phyloP scores from a whole-genome alignment of 2,888 invertebrate genomes.

The Pseudeuparius sepicola region DNA sequence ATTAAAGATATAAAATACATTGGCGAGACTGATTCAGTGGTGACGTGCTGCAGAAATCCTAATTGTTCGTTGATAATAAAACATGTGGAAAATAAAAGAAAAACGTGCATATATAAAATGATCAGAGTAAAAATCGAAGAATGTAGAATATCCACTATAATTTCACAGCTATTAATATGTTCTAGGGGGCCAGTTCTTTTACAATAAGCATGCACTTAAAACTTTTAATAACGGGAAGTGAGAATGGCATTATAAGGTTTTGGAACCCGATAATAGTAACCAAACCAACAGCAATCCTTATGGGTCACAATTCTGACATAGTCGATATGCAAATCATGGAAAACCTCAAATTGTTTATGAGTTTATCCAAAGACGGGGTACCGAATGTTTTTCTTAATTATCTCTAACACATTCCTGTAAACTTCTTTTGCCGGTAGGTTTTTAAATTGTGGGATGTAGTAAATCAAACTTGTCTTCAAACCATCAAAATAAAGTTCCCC shows the following conservation, averaged over 20 bases:
- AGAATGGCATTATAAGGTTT: slow-evolving; percentile 44
- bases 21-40: slow-evolving; percentile 40
- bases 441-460: slow-evolving; percentile 51
- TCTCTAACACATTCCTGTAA: not conserved
- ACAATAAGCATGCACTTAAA: slow-evolving; percentile 41
- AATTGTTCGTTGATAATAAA: slow-evolving; percentile 41
- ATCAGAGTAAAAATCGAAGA: too few relatives aligned
- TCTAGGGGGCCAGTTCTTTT: slow-evolving; percentile 51
- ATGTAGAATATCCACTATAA: too few relatives aligned
- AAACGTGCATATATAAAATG: slow-evolving; percentile 46
- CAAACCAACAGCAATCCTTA: slow-evolving; percentile 35
- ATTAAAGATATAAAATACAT: slow-evolving; percentile 43
- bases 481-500: slow-evolving; percentile 46
- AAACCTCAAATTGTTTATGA: slow-evolving; percentile 41
- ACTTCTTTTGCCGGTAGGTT: slow-evolving; percentile 34
- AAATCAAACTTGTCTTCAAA: slow-evolving; percentile 48
- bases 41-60: slow-evolving; percentile 48
- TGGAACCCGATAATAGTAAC: slow-evolving; percentile 45
- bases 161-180: too few relatives aligned
- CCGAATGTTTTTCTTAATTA: slow-evolving; percentile 26
- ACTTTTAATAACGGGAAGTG: slow-evolving; percentile 47
- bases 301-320: slow-evolving; percentile 38
- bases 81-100: slow-evolving; percentile 41
- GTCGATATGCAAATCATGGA: slow-evolving; percentile 46
- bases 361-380: slow-evolving; percentile 48